Base-by-base conservation (phyloP, 2,797 vertebrate species). In the Gallinago solitaria region DNA sequence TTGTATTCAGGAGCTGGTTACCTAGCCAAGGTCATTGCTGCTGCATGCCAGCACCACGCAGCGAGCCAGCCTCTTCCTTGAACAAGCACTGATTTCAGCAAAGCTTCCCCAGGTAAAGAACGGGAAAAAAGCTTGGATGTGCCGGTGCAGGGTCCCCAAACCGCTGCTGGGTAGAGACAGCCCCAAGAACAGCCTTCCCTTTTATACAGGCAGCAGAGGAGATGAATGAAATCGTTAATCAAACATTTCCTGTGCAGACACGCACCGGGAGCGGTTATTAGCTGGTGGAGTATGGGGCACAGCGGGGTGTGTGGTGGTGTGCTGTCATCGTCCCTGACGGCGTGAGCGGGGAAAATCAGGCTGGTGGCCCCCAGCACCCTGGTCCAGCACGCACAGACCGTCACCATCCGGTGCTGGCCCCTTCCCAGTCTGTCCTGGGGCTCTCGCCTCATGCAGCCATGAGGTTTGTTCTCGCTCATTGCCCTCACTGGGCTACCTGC, bases 1-100 rank as follows among this genome's bases (percentile, higher is more conserved):
- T 90, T 94, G 88, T 83, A 91, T 95, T 89, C 94, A 85, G 43
- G 78, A 79, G 83, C 47, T 43, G 73, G 59, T 74, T 89, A 73
- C 91, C 79, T 69, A 83, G 63, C 87, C 96, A 97, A 97, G 96
- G 97, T 97, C 96, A 90, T n/a, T 33, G 79, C 81, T 65, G 93
- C 94, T 83, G 81, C 61, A 6, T 18, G 45, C 48, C 77, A 16
- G 90, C 24, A 59, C n/a, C 18, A 6, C 73, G 45, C 92, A 81
- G 85, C 3, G 32, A 91, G 65, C 20, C 68, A 57, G 33, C 41
- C 57, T 78, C 89, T 90, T 24, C 54, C 27, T 15, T 25, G 24
- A 70, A n/a, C 1, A 30, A 89, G 64, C 67, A 27, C 45, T 15
- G 84, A 47, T 94, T 90, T 80, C 47, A 13, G 41, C 17, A n/a